Evolutionary conservation across 1,140 invertebrate species (phyloP), one percentile per base, ranked within the genome.

Genomic region (Ceratina japonica): DNA sequence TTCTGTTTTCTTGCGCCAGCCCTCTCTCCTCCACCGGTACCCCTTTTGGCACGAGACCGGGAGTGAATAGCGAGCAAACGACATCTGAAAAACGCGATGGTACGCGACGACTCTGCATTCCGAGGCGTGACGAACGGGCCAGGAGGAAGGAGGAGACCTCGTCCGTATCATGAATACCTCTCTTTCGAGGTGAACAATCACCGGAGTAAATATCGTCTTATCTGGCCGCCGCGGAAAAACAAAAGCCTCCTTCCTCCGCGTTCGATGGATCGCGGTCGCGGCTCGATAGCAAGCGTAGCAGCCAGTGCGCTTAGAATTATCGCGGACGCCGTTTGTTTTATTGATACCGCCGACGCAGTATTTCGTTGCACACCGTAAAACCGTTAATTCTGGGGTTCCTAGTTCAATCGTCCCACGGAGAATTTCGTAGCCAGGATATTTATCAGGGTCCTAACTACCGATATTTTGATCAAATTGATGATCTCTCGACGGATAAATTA

Each of bases 61-160:
- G 20, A 52, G 75, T 44, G 75, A 71, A 71, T 77, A 71, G 68
- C 75, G 49, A 77, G 75, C 66, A n/a, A 62, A 71, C 58, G 65
- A 71, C 58, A 63, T 71, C 65, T 77, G 66, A 77, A 77, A 77
- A 77, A 77, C 75, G 66, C 56, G 62, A 71, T 59, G 68, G 59
- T 65, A 76, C 44, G 54, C 65, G 44, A 31, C n/a, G 16, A 20
- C 3, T 37, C 16, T 63, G 75, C 66, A 77, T 77, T 77, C 58
- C 62, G 75, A 77, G 44, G 13, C 56, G 75, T 54, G 49, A 56
- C 66, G 65, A 52, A 51, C 44, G n/a, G n/a, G 20, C 37, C 37
- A 10, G 37, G 5, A 44, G 10, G 16, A 44, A 20, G 18, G 12
- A 15, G 15, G 24, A 27, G 24, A 64, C 13, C 10, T 8, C 5